Conservation (phyloP, 2,113 vertebrate genomes). For the Scopus umbretta region DNA sequence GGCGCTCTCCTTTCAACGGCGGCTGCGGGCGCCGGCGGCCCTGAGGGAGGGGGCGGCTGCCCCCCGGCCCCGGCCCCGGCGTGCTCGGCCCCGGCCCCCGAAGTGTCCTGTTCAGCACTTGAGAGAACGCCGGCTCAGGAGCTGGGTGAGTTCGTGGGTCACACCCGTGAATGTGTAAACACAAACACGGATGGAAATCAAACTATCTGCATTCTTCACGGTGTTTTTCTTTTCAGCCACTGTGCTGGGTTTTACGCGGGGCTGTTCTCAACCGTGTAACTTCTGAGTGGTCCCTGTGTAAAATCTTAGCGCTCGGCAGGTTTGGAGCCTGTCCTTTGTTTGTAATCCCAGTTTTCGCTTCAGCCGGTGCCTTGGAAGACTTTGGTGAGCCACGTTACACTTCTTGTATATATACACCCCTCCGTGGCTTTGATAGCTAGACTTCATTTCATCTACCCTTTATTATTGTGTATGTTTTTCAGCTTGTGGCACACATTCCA, state of each 20-base stretch:
- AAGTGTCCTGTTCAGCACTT: background rate
- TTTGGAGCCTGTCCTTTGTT: background rate
- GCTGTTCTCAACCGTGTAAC: background rate
- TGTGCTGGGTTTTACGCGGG: background rate
- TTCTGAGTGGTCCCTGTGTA: background rate
- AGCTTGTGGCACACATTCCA: fast-evolving
- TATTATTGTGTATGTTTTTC: background rate
- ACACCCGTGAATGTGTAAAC: background rate
- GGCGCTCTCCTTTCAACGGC: fast-evolving
- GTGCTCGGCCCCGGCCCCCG: no score
- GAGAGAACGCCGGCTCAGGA: fast-evolving
- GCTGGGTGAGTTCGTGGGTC: no score
- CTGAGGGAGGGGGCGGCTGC: no score
- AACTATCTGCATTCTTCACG: fast-evolving
- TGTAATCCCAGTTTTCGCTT: background rate
- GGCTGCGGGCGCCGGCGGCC: background rate
- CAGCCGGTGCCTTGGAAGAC: background rate
- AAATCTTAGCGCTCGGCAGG: background rate
- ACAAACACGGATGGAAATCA: background rate
- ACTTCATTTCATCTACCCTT: background rate
- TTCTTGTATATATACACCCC: background rate
- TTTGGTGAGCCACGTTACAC: background rate
- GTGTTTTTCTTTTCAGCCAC: background rate
- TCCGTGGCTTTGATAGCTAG: background rate
- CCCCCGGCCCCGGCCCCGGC: no score